phyloP scores from a whole-genome alignment of 1,140 invertebrate species.

The Oscheius sp. region DNA sequence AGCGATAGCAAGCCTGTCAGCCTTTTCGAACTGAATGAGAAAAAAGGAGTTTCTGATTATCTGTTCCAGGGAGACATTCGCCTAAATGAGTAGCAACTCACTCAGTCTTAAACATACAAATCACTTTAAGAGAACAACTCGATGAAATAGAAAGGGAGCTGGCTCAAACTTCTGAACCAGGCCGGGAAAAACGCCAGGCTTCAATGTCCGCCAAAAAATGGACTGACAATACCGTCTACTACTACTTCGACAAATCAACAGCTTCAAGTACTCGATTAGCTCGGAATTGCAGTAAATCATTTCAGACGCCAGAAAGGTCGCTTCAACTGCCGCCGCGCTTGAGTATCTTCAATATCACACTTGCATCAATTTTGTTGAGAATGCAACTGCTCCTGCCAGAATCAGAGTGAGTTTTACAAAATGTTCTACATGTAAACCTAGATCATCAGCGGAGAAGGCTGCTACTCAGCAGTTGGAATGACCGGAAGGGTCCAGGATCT shows the following conservation, averaged over 20 bases:
- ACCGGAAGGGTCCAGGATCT: slow-evolving; percentile 28
- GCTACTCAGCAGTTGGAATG: slow-evolving; percentile 23
- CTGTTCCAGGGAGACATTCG: not conserved
- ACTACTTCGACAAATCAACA: not conserved
- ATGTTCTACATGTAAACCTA: too few species aligned
- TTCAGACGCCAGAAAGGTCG: not conserved
- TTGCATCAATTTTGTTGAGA: slow-evolving; percentile 12
- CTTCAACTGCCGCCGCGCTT: not conserved
- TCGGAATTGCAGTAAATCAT: not conserved
- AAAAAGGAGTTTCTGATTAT: not conserved
- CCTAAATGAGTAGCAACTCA: not conserved
- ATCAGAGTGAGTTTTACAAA: not conserved
- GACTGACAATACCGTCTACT: slow-evolving; percentile 7
- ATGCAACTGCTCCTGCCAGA: slow-evolving; percentile 16
- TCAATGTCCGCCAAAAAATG: not conserved
- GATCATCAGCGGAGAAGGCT: slow-evolving; percentile 21
- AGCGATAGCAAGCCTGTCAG: too few species aligned
- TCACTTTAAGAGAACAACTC: not conserved
- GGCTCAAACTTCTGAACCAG: too few species aligned
- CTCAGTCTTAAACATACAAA: not conserved
- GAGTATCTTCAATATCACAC: not conserved
- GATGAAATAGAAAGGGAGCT: not conserved
- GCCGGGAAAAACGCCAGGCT: not conserved
- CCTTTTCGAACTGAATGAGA: too few species aligned
- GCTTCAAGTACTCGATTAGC: not conserved